phyloP scores from a whole-genome alignment of 1,140 invertebrate species.

The Brachionus sp. region DNA sequence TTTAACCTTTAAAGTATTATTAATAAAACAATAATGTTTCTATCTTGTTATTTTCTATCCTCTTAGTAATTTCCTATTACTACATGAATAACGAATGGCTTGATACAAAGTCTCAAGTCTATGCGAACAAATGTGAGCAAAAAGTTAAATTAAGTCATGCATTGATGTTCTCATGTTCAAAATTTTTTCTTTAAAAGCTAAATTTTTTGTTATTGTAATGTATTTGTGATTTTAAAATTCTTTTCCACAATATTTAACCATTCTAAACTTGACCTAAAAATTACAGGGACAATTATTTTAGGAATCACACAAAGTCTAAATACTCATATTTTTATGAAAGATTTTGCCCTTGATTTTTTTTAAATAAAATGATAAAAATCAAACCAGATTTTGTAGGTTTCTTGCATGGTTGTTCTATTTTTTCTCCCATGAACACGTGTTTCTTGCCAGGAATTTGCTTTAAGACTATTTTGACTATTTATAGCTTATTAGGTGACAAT shows the following conservation, averaged over 20 bases:
- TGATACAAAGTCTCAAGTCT: not conserved
- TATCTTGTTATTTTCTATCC: not conserved
- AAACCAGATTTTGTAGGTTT: not conserved
- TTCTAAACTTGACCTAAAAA: not conserved
- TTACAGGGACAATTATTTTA: not conserved
- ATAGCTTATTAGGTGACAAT: not conserved
- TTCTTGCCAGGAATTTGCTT: not conserved
- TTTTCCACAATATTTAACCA: conserved; percentile 3
- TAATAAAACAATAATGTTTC: not conserved
- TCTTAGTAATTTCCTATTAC: not conserved
- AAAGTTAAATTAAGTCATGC: not conserved
- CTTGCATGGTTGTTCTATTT: not conserved
- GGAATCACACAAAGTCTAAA: not conserved
- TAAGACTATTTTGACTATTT: not conserved
- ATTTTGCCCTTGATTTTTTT: not conserved
- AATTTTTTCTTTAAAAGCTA: not conserved
- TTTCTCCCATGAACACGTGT: not conserved
- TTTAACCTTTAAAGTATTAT: not conserved
- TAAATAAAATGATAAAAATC: not conserved
- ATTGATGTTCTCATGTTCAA: not conserved
- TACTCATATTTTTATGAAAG: not conserved
- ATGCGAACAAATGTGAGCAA: not conserved
- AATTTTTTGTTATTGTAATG: not conserved
- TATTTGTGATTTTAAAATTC: not conserved
- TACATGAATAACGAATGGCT: not conserved